These are phyloP conservation scores for Leistus spinibarbis DNA, from an alignment of 2,888 invertebrate species.

Conservation along the genomic window DNA sequence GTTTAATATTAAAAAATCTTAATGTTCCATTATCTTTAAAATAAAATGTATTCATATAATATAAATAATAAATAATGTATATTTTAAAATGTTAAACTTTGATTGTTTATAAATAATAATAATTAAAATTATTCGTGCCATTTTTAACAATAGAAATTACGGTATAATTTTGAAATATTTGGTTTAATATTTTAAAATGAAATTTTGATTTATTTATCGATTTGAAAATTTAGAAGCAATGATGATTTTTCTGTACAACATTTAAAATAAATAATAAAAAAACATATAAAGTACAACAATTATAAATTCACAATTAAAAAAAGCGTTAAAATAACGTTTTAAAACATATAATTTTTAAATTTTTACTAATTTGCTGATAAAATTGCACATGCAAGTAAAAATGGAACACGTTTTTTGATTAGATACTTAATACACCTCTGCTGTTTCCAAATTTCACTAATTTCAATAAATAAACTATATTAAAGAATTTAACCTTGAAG, in stretches of 20 bases:
- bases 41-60: too few species aligned
- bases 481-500: too few species aligned
- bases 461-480: too few species aligned
- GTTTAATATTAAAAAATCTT: too few species aligned
- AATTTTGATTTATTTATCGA: not conserved
- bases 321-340: conserved; percentile 46
- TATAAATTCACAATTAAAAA: conserved; percentile 46
- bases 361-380: too few species aligned
- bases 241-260: not conserved
- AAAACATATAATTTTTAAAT: not conserved
- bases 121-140: not conserved
- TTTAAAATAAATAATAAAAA: not conserved
- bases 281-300: not conserved
- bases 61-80: too few species aligned
- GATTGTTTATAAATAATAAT: too few species aligned
- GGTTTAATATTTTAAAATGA: not conserved
- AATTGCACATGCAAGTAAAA: not conserved
- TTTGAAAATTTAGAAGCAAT: not conserved
- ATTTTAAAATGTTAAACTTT: too few species aligned
- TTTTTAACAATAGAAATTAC: not conserved
- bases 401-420: not conserved
- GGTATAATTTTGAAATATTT: too few species aligned
- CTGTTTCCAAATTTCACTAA: too few species aligned
- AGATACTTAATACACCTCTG: not conserved
- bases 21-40: too few species aligned